Base-by-base conservation (phyloP, 2,113 vertebrate genomes). In the Ageneiosus marmoratus region DNA sequence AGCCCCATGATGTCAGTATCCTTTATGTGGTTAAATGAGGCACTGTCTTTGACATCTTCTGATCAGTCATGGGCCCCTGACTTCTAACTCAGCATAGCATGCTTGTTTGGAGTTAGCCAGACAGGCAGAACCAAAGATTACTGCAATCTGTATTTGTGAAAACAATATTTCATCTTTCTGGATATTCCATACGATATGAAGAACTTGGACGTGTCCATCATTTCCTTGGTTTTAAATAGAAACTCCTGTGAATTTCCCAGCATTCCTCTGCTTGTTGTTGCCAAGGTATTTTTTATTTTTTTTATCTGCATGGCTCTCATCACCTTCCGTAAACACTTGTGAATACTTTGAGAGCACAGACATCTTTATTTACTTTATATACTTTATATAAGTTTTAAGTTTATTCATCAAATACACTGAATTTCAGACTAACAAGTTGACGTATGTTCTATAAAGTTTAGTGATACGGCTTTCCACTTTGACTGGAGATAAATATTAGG, bases 21-120 rank as follows among this genome's bases (percentile, higher is more conserved):
- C 5, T 34, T 75, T 69, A 50, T 81, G 50, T 37, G 78, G 51
- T 75, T 70, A 78, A 77, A 78, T 76, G 72, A 60, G 77, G 69
- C 65, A 12, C 32, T n/a, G 5, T 6, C 84, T 83, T 85, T 79
- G 56, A 79, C 37, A 69, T 79, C 55, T 76, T 62, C 80, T 78
- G 3, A 18, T 80, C 79, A 65, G 51, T 58, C 65, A 37, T 55
- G 82, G 75, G n/a, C 56, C 55, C 37, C 60, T 69, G 51, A 34
- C 41, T 34, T 48, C 22, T 62, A 82, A 60, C 60, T 81, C 16
- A 60, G 53, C 70, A 46, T 70, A 24, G 37, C 51, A 1, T 53
- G 65, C 29, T 56, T 62, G 55, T 72, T 81, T 60, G 34, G 41
- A 32, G 41, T 55, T 22, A 8, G 18, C 48, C 29, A 12, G 48